phyloP scores from a whole-genome alignment of 2,888 invertebrate species.

The Nineta flava region DNA sequence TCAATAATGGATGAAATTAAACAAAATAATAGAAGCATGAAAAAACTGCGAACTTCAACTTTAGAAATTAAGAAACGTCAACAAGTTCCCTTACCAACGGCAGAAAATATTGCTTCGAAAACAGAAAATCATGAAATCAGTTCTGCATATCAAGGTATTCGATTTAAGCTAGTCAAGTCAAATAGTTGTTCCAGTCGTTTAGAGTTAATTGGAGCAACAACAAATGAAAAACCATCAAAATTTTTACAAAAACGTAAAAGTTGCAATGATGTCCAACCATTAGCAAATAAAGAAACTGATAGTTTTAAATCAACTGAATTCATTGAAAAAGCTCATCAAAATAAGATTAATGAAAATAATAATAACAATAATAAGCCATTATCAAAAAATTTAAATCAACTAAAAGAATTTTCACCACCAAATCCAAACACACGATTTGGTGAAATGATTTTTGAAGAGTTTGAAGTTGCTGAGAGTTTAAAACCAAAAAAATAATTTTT shows the following conservation, averaged over 20 bases:
- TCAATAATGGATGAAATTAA: slow-evolving; percentile 59
- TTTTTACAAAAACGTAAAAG: slow-evolving; percentile 2
- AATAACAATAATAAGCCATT: neutral
- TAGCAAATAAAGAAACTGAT: neutral
- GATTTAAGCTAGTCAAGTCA: slow-evolving; percentile 69
- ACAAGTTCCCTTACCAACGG: neutral
- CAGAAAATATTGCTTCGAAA: slow-evolving; percentile 9
- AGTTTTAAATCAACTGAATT: neutral
- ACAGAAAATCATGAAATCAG: slow-evolving; percentile 21
- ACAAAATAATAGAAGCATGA: slow-evolving; percentile 29
- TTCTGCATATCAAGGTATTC: slow-evolving; percentile 42
- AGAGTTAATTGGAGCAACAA: slow-evolving; percentile 54
- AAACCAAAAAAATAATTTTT: neutral
- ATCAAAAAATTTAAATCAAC: neutral
- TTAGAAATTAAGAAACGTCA: neutral
- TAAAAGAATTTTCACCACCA: neutral
- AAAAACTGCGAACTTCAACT: slow-evolving; percentile 17
- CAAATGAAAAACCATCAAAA: neutral
- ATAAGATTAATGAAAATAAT: neutral
- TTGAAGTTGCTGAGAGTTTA: slow-evolving; percentile 5
- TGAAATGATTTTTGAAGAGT: slow-evolving; percentile 6
- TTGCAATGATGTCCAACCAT: neutral
- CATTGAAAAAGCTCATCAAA: neutral
- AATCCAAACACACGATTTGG: neutral
- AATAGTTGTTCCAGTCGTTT: slow-evolving; percentile 74